Conservation (phyloP, 30 jellyfish, hydroid and myxozoan species). For the Hydra vulgaris region DNA sequence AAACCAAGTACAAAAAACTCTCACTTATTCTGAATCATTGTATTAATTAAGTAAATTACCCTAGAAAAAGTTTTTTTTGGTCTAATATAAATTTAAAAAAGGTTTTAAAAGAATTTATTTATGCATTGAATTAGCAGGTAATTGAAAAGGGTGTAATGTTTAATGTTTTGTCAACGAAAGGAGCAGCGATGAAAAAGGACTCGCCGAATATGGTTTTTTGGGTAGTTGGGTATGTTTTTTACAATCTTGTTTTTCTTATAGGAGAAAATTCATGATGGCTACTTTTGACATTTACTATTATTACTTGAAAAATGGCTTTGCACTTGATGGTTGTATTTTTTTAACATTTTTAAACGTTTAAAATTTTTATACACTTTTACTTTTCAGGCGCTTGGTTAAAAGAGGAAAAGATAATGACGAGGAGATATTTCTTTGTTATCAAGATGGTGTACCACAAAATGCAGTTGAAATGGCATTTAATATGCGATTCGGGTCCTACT, state of each 20-base stretch:
- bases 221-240: constrained; percentile 74
- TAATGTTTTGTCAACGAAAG: constrained; percentile 41
- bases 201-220: constrained; percentile 49
- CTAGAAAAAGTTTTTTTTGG: no score
- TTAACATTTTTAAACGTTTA: no score
- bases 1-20: no score
- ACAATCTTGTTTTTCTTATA: not conserved
- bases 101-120: no score
- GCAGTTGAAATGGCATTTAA: constrained; percentile 85
- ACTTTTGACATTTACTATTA: no score
- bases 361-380: no score
- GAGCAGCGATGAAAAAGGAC: constrained; percentile 55
- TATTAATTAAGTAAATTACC: no score
- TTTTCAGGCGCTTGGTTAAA: constrained; percentile 47
- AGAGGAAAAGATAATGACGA: constrained; percentile 24
- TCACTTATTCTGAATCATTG: no score
- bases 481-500: constrained; percentile 61
- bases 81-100: no score
- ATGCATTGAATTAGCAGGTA: not conserved
- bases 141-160: constrained; percentile 71
- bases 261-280: no score
- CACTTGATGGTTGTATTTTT: no score
- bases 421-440: constrained; percentile 75
- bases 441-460: constrained; percentile 83
- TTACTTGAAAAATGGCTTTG: no score